Conservation (phyloP, 2,888 invertebrate species). For the Asteroscopus sphinx region DNA sequence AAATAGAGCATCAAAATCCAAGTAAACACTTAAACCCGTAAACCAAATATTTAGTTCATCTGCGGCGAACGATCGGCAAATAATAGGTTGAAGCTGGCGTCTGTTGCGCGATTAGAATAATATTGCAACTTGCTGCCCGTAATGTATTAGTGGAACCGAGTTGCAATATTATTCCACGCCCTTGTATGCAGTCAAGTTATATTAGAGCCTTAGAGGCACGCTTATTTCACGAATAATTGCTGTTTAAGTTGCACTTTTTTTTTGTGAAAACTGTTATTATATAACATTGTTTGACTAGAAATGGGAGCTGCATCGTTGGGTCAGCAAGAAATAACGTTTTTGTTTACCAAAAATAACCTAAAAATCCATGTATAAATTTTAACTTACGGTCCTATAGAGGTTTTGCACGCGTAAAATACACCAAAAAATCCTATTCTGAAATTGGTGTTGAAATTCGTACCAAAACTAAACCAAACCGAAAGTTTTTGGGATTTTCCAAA, state of each 20-base stretch:
- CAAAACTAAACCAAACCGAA: too few relatives aligned
- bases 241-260: constrained; percentile 31
- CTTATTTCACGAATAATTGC: constrained; percentile 19
- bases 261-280: constrained; percentile 29
- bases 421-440: background rate
- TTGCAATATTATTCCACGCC: constrained; percentile 35
- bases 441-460: background rate
- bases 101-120: constrained; percentile 48
- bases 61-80: constrained; percentile 44
- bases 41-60: constrained; percentile 46
- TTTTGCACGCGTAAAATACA: constrained; percentile 2
- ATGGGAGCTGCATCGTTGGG: background rate
- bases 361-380: background rate
- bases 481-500: too few relatives aligned
- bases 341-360: constrained; percentile 1
- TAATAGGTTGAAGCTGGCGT: constrained; percentile 31
- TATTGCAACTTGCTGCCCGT: constrained; percentile 41
- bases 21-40: constrained; percentile 19
- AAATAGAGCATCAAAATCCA: constrained; percentile 33
- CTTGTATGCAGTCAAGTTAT: constrained; percentile 14
- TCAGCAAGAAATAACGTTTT: background rate
- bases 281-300: constrained; percentile 10
- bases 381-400: background rate
- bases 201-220: constrained; percentile 36
- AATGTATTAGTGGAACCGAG: constrained; percentile 42